Conservation (phyloP, 2,797 vertebrate species). For the Philypnodon macrostomus region DNA sequence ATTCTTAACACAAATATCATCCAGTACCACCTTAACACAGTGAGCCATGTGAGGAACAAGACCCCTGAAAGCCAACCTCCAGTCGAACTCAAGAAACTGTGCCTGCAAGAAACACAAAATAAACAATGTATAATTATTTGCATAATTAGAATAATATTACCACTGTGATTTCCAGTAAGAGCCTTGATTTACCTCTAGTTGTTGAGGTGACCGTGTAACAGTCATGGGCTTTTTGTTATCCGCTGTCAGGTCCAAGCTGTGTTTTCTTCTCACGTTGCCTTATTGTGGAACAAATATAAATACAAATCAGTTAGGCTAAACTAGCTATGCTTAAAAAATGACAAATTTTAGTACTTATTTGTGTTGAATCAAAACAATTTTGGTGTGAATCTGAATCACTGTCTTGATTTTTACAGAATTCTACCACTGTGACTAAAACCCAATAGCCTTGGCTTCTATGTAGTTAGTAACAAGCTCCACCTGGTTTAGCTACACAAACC, state of each 20-base stretch:
- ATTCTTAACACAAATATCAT: conserved; percentile 81
- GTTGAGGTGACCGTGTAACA: conserved; percentile 40
- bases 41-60: conserved; percentile 84
- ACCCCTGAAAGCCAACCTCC: conserved; percentile 86
- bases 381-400: too few species aligned
- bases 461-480: too few species aligned
- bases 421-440: too few species aligned
- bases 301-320: too few species aligned
- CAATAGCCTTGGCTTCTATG: too few species aligned
- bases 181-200: conserved; percentile 64
- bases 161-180: not conserved
- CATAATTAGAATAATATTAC: not conserved
- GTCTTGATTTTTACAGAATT: too few species aligned
- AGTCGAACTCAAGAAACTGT: conserved; percentile 82
- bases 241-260: conserved; percentile 39
- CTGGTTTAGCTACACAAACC: too few species aligned
- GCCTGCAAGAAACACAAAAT: conserved; percentile 67
- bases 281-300: conserved; percentile 8
- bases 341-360: too few species aligned
- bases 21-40: conserved; percentile 82
- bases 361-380: too few species aligned
- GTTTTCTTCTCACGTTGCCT: conserved; percentile 70
- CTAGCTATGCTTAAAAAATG: too few species aligned
- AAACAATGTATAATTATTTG: not conserved
- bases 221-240: conserved; percentile 49